phyloP scores from a whole-genome alignment of 2,888 invertebrate species.

The Tryphoninae sp. region DNA sequence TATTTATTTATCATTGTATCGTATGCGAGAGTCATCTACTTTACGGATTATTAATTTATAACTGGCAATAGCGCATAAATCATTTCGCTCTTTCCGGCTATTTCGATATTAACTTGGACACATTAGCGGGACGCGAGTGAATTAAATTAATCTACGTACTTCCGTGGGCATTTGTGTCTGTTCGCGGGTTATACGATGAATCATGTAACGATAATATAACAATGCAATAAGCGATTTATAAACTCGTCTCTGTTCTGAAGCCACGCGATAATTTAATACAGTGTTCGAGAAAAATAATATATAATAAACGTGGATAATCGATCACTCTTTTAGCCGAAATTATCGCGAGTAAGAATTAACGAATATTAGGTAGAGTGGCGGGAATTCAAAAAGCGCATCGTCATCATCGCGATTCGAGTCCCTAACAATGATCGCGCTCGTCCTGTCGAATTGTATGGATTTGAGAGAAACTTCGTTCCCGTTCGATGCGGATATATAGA shows the following conservation, averaged over 20 bases:
- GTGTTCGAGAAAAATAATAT: neutral
- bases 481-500: neutral
- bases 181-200: neutral
- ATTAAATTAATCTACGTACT: conserved; percentile 41
- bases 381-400: neutral
- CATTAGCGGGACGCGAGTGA: conserved; percentile 22
- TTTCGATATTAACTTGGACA: neutral
- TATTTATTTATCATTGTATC: neutral
- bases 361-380: neutral
- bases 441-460: neutral
- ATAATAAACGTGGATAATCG: neutral
- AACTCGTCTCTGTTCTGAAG: neutral
- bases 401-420: conserved; percentile 11
- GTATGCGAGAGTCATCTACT: conserved; percentile 10
- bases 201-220: conserved; percentile 15
- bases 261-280: neutral
- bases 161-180: neutral
- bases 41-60: conserved; percentile 6
- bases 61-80: neutral
- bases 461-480: neutral
- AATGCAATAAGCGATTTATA: neutral
- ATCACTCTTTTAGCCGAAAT: neutral
- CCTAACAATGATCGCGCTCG: neutral
- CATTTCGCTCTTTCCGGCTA: neutral
- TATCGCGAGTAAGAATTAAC: neutral